These are phyloP conservation scores for Streblospio benedicti DNA, from an alignment of 1,140 invertebrate genomes.

Conservation along the genomic window DNA sequence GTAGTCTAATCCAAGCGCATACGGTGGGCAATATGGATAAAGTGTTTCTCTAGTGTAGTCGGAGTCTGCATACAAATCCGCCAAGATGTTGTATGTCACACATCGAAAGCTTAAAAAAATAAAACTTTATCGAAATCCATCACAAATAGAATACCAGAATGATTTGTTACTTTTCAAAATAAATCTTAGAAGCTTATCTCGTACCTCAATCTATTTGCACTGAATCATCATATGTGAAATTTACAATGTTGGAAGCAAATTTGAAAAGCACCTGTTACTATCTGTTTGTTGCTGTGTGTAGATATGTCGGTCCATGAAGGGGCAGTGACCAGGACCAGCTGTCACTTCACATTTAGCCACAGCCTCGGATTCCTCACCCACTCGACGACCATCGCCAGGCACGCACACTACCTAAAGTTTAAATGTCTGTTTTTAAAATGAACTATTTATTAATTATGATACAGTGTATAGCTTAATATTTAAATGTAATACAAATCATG, in stretches of 20 bases:
- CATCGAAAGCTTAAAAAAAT: slow-evolving; percentile 62
- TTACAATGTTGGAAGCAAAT: background rate
- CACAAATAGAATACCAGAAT: background rate
- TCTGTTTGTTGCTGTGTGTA: slow-evolving; percentile 57
- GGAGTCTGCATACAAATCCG: slow-evolving; percentile 76
- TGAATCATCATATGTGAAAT: background rate
- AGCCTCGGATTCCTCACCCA: slow-evolving; percentile 54
- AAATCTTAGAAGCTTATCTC: background rate
- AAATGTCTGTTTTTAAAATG: no score
- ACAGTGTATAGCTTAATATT: no score
- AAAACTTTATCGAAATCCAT: background rate
- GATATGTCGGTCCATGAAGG: slow-evolving; percentile 67
- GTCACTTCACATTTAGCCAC: slow-evolving; percentile 54
- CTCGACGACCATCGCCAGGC: slow-evolving; percentile 50
- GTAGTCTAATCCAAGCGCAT: slow-evolving; percentile 73
- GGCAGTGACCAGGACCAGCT: slow-evolving; percentile 66
- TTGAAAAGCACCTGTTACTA: slow-evolving; percentile 45
- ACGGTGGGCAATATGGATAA: slow-evolving; percentile 69
- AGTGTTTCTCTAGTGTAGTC: slow-evolving; percentile 59
- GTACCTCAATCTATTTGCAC: background rate
- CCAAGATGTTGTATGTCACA: slow-evolving; percentile 79
- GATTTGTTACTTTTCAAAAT: background rate
- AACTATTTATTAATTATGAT: no score
- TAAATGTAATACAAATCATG: no score
- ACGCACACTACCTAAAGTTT: slow-evolving; percentile 60